Percentiles rank a stretch among this genome's conserved stretches.
Evolutionary conservation across 1,140 invertebrate genomes (phyloP).

Genomic region (Glossosoma conforme): DNA sequence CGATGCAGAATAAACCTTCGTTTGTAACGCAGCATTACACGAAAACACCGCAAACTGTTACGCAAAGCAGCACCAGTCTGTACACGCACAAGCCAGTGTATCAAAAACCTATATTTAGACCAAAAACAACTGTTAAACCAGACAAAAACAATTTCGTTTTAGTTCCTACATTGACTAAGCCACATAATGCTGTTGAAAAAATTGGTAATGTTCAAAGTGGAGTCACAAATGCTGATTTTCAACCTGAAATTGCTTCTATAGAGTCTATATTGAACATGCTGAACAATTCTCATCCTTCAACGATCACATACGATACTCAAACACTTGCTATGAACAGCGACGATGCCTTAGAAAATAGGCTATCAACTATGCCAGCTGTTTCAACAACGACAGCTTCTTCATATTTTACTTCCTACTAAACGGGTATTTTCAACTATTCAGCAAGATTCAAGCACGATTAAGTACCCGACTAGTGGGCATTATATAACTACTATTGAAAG

Average conservation of each 20-base stretch:
- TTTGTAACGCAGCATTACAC: conserved; percentile 33
- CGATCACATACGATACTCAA: conserved; percentile 13
- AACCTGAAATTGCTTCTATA: conserved; percentile 52
- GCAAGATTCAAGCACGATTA: conserved; percentile 11
- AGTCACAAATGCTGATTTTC: conserved; percentile 39
- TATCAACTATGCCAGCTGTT: conserved; percentile 11
- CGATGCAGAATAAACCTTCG: conserved; percentile 47
- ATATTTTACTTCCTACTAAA: conserved; percentile 46
- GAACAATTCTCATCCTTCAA: conserved; percentile 53
- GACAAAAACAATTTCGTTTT: conserved; percentile 34
- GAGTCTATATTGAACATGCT: conserved; percentile 62
- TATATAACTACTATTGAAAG: conserved; percentile 22
- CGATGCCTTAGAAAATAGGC: too few relatives aligned
- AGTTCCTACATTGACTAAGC: conserved; percentile 35
- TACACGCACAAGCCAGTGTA: conserved; percentile 41
- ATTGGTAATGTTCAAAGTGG: conserved; percentile 28
- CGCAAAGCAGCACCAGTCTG: conserved; percentile 34
- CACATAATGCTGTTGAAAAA: conserved; percentile 10
- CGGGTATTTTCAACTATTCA: too few relatives aligned
- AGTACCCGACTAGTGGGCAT: conserved; percentile 16
- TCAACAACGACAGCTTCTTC: conserved; percentile 36
- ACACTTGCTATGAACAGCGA: conserved; percentile 6
- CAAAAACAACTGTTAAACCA: conserved; percentile 39
- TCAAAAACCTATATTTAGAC: conserved; percentile 44
- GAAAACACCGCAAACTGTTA: conserved; percentile 36